Base-by-base conservation (phyloP, 2,797 vertebrate species). In the Sorex maritimensis region DNA sequence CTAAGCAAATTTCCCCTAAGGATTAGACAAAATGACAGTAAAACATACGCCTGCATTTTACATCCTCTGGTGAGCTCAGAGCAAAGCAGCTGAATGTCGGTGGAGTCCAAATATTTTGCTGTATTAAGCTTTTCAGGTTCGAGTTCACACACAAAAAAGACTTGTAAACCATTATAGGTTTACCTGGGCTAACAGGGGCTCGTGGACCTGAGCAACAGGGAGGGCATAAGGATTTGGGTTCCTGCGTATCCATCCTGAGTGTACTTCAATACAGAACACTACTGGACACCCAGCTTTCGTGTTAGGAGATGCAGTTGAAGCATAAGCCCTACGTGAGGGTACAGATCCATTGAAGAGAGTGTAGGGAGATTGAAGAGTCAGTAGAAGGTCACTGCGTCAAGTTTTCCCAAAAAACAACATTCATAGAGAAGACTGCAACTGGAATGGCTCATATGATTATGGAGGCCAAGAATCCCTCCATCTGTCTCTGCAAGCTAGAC, bases 21-120 rank as follows among this genome's bases (percentile, higher is more conserved):
- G 79, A 95, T 95, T 80, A 90, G 79, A 91, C 86, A 91, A 24
- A 55, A 2, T 72, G 92, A 81, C 79, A 28, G 83, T 49, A 85
- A 96, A 94, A 92, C 26, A 55, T 24, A 38, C 46, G 30, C 14
- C 41, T 77, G 85, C 4, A 14, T 91, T 89, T 91, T 55, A 4
- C 78, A 49, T 44, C 10, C 63, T 55, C 1, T 0, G 21, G 84
- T 11, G 12, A 68, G 17, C 46, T 69, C 38, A n/a, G 15, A 9
- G 13, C 17, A 88, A 83, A 55, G 46, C 58, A 38, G 19, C 58
- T 77, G 30, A 55, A 28, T 55, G 81, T 80, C 49, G 52, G 6
- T 67, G 14, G 38, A 30, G 6, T 28, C 26, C 19, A 85, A 30
- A 21, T 67, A 5, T 0, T 7, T 26, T 7, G 14, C 17, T 46